phyloP scores from a whole-genome alignment of 1,140 invertebrate genomes.

The Philopotamus ludificatus region DNA sequence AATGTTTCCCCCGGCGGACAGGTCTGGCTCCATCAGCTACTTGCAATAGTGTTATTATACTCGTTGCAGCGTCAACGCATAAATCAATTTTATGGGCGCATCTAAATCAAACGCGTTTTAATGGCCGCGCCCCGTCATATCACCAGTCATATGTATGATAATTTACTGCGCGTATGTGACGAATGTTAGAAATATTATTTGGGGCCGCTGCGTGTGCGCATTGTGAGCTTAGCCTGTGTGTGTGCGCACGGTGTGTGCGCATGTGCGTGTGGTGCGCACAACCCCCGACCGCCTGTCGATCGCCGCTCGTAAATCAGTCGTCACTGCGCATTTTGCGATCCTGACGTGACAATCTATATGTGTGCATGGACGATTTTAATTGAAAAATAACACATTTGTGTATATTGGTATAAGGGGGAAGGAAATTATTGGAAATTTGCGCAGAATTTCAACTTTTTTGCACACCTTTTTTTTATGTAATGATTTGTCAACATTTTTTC shows the following conservation, averaged over 20 bases:
- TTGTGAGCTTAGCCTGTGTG: neutral
- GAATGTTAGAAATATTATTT: slow-evolving; percentile 57
- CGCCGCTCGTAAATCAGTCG: too few species aligned
- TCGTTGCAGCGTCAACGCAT: slow-evolving; percentile 43
- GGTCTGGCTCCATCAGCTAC: slow-evolving; percentile 4
- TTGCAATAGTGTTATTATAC: slow-evolving; percentile 38
- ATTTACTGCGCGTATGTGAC: slow-evolving; percentile 59
- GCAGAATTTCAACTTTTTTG: too few species aligned
- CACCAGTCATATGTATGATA: slow-evolving; percentile 57
- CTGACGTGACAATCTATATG: too few species aligned
- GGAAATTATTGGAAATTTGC: too few species aligned
- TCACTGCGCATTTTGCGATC: too few species aligned
- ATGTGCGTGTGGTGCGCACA: too few species aligned
- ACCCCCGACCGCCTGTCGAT: too few species aligned
- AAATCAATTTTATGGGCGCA: slow-evolving; percentile 60
- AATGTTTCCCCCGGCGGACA: slow-evolving; percentile 31
- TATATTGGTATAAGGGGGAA: too few species aligned
- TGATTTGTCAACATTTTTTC: too few species aligned
- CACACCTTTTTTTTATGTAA: too few species aligned
- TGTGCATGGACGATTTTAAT: too few species aligned
- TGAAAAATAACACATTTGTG: too few species aligned
- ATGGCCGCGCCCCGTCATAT: slow-evolving; percentile 59
- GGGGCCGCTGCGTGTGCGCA: neutral
- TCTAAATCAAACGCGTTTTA: slow-evolving; percentile 60
- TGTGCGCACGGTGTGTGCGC: neutral